Conservation (phyloP, 1,140 invertebrate species). For the Tribolium castaneum region DNA sequence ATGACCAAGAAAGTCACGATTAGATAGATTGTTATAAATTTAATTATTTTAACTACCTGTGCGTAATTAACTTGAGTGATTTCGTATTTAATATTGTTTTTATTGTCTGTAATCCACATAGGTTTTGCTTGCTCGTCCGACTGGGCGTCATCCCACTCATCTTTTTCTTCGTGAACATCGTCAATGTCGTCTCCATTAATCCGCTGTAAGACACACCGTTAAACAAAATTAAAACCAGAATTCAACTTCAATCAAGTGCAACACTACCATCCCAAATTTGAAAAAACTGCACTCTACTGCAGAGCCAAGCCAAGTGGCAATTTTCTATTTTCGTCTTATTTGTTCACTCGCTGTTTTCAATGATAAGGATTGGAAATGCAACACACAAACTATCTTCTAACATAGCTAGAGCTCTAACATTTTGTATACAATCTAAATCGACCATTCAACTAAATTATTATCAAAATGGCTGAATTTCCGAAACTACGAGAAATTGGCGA, state of each 20-base stretch:
- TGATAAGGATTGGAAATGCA: too few relatives aligned
- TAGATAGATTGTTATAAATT: neutral
- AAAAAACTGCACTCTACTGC: neutral
- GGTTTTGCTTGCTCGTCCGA: constrained; percentile 50
- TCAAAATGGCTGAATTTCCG: too few relatives aligned
- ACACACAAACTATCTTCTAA: too few relatives aligned
- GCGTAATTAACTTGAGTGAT: constrained; percentile 63
- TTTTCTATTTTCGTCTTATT: too few relatives aligned
- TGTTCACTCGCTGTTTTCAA: too few relatives aligned
- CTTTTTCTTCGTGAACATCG: constrained; percentile 45
- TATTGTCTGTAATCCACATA: constrained; percentile 61
- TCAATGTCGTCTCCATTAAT: constrained; percentile 42
- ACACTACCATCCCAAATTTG: neutral
- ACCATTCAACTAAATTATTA: too few relatives aligned
- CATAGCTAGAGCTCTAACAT: too few relatives aligned
- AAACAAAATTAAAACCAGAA: constrained; percentile 27
- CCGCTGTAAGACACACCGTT: constrained; percentile 22
- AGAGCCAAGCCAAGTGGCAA: too few relatives aligned
- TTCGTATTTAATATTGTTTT: constrained; percentile 63
- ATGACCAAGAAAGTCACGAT: neutral
- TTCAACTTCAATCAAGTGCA: too few relatives aligned
- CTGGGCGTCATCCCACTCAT: constrained; percentile 35
- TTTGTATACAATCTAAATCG: too few relatives aligned
- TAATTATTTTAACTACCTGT: constrained; percentile 56
- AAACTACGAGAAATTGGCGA: too few relatives aligned